Base-by-base conservation (phyloP, 2,797 vertebrate genomes). In the Mormyrus proboscirostris region DNA sequence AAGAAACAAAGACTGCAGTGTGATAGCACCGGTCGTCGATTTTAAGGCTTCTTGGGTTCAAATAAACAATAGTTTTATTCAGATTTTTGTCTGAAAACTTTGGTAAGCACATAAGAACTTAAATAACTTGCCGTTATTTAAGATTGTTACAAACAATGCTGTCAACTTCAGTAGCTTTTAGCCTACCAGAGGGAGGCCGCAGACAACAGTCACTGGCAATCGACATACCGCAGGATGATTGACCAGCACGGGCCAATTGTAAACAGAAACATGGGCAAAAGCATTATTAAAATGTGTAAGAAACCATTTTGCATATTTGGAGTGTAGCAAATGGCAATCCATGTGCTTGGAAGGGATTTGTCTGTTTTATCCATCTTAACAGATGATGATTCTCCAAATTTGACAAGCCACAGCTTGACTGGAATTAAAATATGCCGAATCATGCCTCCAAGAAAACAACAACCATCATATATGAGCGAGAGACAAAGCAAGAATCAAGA, bases 291-390 rank as follows among this genome's bases (percentile, higher is more conserved):
- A 51, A 51, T 51, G 50, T 19, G 41, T 83, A 83, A 47, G 41
- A 88, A 62, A 89, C 3, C 2, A 69, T 89, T 90, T 85, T 65
- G 51, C 10, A 49, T 85, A 9, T 25, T 89, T n/a, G 89, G 47
- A 76, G 62, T 50, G 14, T 47, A 88, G 41, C 82, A 73, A 87
- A 51, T 84, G 50, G 51, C 16, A 90, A 89, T 84, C 88, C 91
- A 90, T 92, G 73, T 90, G 89, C 86, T 90, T 88, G 87, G 89
- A 90, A 51, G 41, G 85, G 14, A 86, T 33, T 12, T 79, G 38
- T 89, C 89, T 89, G 88, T 89, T 89, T 91, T 84, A 92, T 92
- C 62, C 88, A 90, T 92, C 90, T 90, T 44, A 91, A 92, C 89
- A 65, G 53, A 83, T 91, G 91, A 90, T 89, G 91, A 89, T 90